Base-by-base conservation (phyloP, 2,113 vertebrate genomes). In the Strigops habroptila region DNA sequence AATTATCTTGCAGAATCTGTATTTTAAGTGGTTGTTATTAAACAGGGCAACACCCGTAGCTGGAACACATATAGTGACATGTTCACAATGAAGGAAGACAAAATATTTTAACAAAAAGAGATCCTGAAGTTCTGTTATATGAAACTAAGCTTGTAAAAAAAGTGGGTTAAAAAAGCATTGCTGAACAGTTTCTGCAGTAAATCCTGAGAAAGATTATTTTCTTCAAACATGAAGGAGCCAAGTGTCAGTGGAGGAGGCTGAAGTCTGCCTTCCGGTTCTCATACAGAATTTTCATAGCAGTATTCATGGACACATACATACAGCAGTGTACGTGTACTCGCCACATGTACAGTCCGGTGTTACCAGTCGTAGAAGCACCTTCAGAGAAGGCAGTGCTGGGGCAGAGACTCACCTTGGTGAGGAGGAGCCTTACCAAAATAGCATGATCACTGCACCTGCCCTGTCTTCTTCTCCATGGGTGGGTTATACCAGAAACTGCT, bases 401-500 rank as follows among this genome's bases (percentile, higher is more conserved):
- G 16, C 48, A 67, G 70, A 70, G n/a, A 74, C 27, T 46, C 57
- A 67, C 33, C 25, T 49, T 39, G 46, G 17, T 0, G 1, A 71
- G 86, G 24, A 82, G 63, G 18, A 81, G 31, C 51, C 31, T 64
- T 15, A 62, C 46, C 23, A 74, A 19, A 77, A 7, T 0, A 82
- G 18, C 59, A 39, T 4, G 6, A 23, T 28, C 25, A 14, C 43
- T 70, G 48, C 63, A 88, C 46, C 74, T 88, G 39, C 70, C 57
- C 28, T 0, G 0, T 44, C 31, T 10, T 37, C 69, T 57, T 79
- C 93, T 73, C 49, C 39, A 39, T 0, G 6, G 31, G 24, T 46
- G 67, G 27, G 37, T 88, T 85, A 22, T 14, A 27, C 17, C n/a
- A 67, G 68, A 75, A 85, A 89, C 19, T 83, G 86, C 39, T 75